Percentiles rank a stretch among this genome's conserved stretches.
phyloP scores from a whole-genome alignment of 2,797 vertebrate species.

The Gobionotothen gibberifrons region DNA sequence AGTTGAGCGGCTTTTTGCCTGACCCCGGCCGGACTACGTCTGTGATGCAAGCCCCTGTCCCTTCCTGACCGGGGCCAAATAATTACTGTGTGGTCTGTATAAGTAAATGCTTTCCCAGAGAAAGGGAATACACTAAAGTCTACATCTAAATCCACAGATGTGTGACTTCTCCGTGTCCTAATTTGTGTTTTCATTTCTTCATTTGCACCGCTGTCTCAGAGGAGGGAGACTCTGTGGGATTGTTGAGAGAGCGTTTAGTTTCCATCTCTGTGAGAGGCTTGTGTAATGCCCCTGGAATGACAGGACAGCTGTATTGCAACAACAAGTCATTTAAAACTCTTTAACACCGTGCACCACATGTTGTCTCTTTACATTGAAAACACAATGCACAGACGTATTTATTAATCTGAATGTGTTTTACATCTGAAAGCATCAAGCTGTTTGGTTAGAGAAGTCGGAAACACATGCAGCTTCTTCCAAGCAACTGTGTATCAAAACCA shows the following conservation, averaged over 20 bases:
- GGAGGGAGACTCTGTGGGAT: neutral
- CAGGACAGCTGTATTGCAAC: constrained; percentile 18
- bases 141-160: constrained; percentile 6
- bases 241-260: neutral
- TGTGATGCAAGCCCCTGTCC: constrained; percentile 30
- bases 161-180: neutral
- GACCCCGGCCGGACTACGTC: constrained; percentile 34
- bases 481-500: constrained; percentile 3
- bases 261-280: constrained; percentile 9
- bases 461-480: neutral
- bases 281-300: constrained; percentile 28
- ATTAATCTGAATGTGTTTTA: neutral
- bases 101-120: constrained; percentile 61
- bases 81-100: constrained; percentile 33
- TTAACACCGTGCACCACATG: neutral
- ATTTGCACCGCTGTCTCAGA: neutral
- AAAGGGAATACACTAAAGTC: constrained; percentile 21
- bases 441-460: neutral
- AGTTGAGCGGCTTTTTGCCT: constrained; percentile 25
- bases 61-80: constrained; percentile 28
- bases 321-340: neutral
- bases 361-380: neutral
- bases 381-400: neutral
- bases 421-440: neutral
- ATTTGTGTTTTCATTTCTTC: neutral